Conservation (phyloP, 2,797 vertebrate genomes). For the Agapornis canus region DNA sequence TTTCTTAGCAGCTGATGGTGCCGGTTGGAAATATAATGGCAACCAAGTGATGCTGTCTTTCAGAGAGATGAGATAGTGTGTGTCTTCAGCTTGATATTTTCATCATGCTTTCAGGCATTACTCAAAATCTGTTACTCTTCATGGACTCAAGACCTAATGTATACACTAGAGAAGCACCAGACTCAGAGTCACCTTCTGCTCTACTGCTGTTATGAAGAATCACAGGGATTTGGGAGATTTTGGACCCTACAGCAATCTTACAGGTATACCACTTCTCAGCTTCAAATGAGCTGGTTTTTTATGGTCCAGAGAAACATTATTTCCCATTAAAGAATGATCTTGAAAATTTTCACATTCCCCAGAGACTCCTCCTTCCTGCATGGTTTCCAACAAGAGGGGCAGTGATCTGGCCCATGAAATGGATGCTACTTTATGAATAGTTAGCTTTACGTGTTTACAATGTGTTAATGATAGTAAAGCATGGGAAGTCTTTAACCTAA, state of each 20-base stretch:
- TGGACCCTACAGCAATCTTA: background rate
- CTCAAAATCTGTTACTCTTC: background rate
- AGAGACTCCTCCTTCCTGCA: background rate
- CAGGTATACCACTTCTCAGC: background rate
- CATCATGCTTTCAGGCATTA: background rate
- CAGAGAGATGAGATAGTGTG: background rate
- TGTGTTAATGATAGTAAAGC: slow-evolving; percentile 59
- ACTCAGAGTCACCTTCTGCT: background rate
- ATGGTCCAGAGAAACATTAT: background rate
- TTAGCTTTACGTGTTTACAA: slow-evolving; percentile 55
- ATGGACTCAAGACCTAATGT: background rate
- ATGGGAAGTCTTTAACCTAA: slow-evolving; percentile 50
- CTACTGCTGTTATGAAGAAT: background rate
- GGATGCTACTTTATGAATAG: slow-evolving; percentile 53
- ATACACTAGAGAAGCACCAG: background rate
- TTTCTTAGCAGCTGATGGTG: background rate
- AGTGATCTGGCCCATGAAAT: slow-evolving; percentile 13
- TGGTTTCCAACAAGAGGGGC: background rate
- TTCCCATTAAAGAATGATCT: background rate
- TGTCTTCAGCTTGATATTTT: background rate
- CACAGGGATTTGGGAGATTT: background rate
- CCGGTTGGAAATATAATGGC: background rate
- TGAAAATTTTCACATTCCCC: background rate
- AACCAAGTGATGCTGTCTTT: background rate
- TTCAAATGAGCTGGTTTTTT: background rate